Conservation (phyloP, 2,888 invertebrate genomes). For the Dynastes tityus region DNA sequence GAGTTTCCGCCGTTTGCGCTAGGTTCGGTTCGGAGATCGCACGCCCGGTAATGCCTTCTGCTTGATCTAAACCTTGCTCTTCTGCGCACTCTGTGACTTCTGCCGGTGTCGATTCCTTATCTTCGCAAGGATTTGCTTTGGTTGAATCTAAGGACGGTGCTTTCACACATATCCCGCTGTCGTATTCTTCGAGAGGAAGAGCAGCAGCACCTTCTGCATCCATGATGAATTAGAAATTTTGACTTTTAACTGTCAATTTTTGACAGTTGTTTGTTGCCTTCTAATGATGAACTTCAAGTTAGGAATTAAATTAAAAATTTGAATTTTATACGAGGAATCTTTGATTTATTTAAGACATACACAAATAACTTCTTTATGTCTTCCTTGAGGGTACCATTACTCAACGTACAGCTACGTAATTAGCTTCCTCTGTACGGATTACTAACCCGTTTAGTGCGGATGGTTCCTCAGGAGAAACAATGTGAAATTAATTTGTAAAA, state of each 20-base stretch:
- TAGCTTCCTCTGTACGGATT: no score
- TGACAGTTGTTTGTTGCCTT: no score
- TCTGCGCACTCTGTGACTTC: neutral
- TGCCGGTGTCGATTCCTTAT: neutral
- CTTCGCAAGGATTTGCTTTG: neutral
- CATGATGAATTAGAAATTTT: conserved; percentile 4
- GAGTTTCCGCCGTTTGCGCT: neutral
- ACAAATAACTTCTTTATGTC: no score
- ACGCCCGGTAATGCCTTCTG: neutral
- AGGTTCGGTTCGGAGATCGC: neutral
- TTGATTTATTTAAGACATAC: no score
- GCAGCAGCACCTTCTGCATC: neutral
- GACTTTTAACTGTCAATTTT: neutral
- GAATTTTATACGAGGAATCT: no score
- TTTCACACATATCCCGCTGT: neutral
- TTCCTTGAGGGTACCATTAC: no score
- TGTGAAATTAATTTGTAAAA: no score
- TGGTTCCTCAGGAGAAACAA: no score
- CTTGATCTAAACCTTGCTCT: neutral
- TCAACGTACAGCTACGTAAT: no score
- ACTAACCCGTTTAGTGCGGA: no score
- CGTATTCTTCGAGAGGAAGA: conserved; percentile 1
- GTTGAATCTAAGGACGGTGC: neutral
- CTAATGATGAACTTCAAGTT: no score
- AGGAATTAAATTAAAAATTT: no score